Percentiles rank a stretch among this genome's conserved stretches.
Conservation (phyloP, 2,797 vertebrate species). For the Todus mexicanus region DNA sequence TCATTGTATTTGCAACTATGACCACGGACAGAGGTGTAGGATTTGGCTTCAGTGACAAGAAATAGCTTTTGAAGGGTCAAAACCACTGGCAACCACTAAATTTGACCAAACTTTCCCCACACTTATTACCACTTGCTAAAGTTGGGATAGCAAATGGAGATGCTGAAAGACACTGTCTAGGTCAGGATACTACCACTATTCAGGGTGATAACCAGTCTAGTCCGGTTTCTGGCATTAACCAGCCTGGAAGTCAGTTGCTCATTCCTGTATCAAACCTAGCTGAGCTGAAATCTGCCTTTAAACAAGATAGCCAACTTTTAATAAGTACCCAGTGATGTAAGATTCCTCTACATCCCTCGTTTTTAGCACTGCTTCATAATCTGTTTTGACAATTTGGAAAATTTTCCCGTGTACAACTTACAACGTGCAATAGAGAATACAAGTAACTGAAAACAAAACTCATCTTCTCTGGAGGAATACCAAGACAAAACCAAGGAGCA, state of each 20-base stretch:
- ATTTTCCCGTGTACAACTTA: not conserved
- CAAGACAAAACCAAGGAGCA: not conserved
- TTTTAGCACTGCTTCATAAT: not conserved
- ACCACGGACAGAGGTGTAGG: not conserved
- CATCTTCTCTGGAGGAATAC: not conserved
- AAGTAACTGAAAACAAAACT: not conserved
- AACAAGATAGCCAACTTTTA: not conserved
- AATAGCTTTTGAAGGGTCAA: not conserved
- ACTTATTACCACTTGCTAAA: not conserved
- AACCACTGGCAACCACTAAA: not conserved
- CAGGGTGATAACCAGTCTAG: fast-evolving
- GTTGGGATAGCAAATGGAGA: not conserved
- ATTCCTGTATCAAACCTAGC: not conserved
- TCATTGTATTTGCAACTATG: not conserved
- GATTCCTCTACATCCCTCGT: not conserved
- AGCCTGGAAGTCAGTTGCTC: not conserved
- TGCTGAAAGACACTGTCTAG: not conserved
- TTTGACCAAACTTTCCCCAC: not conserved
- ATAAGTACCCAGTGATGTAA: not conserved
- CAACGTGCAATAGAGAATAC: not conserved
- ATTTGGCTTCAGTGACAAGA: not conserved
- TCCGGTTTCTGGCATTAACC: not conserved
- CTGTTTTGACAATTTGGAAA: not conserved
- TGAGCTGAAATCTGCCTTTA: not conserved
- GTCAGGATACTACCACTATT: not conserved